Percentiles rank a stretch among this genome's conserved stretches.
These are phyloP conservation scores for Trimorus sp. DNA, from an alignment of 2,888 invertebrate genomes.

Conservation along the genomic window DNA sequence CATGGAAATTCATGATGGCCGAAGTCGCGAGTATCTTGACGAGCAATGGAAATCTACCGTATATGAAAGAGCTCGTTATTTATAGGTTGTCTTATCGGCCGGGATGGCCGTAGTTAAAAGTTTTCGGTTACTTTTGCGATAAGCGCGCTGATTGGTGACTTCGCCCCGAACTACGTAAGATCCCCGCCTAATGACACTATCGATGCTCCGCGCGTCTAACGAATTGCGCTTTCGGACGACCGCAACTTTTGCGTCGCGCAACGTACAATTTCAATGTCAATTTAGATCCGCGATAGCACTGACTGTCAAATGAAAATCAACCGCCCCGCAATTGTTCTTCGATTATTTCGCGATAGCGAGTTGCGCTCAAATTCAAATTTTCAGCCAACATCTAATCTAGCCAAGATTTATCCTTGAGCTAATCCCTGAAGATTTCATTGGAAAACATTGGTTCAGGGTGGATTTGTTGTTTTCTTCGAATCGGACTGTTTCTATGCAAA, in stretches of 20 bases:
- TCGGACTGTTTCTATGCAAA: too few relatives aligned
- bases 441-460: too few relatives aligned
- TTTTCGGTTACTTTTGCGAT: constrained; percentile 68
- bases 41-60: constrained; percentile 67
- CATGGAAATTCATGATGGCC: constrained; percentile 63
- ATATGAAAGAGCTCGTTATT: constrained; percentile 65
- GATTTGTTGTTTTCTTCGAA: too few relatives aligned
- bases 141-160: constrained; percentile 63
- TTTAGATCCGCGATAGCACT: constrained; percentile 35
- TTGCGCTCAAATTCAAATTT: too few relatives aligned
- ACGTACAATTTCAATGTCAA: constrained; percentile 37
- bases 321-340: too few relatives aligned
- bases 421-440: too few relatives aligned
- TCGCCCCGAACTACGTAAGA: constrained; percentile 50
- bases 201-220: constrained; percentile 51
- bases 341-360: too few relatives aligned
- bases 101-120: constrained; percentile 66
- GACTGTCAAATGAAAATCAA: constrained; percentile 11
- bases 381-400: too few relatives aligned
- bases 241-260: constrained; percentile 27
- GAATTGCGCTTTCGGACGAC: constrained; percentile 53
- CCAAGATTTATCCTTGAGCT: too few relatives aligned
- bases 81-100: constrained; percentile 66
- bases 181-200: constrained; percentile 59
- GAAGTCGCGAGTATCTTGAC: constrained; percentile 64